Base-by-base conservation (phyloP, 2,888 invertebrate species). In the Nephrotoma appendiculata region DNA sequence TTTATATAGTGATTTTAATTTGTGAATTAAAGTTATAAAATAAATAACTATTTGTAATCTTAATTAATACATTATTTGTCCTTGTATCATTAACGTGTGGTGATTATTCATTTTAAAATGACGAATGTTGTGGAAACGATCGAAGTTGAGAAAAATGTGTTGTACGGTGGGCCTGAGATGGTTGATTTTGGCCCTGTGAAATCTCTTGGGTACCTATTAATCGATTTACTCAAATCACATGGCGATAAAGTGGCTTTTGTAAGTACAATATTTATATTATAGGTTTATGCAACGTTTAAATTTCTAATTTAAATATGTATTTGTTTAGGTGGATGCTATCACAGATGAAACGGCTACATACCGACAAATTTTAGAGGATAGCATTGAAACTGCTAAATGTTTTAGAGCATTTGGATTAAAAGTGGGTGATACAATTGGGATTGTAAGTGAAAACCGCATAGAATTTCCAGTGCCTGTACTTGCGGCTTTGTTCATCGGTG, bases 391-490 rank as follows among this genome's bases (percentile, higher is more conserved):
- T 84, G 90, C 91, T 0, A 88, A 90, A 87, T 89, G 90, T 89
- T 90, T 86, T 41, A 48, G 6, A n/a, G 44, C 45, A 9, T 48
- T 52, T 19, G 86, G 86, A 4, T 41, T 86, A 12, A 44, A 45
- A 86, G 11, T n/a, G 4, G 92, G 93, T 6, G 94, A 94, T 89
- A 91, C 92, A 41, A 89, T 94, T 87, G 93, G 93, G 0, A 89
- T 94, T 87, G 93, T 93, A 87, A 92, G 93, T 88, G 94, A 94
- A 89, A 94, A 94, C 89, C 91, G 93, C 87, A 87, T 93, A 3
- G 93, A 93, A 88, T 94, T 92, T 89, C 89, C 90, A 86, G 90
- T 93, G 71, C 90, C 93, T 12, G n/a, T 86, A 31, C 89, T 93
- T 43, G 93, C 92, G 1, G 86, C 86, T 31, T 48, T 86, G 9